Evolutionary conservation across 37 sponge, comb jelly and placozoan species (phyloP).

Genomic region (Spongilla lacustris): DNA sequence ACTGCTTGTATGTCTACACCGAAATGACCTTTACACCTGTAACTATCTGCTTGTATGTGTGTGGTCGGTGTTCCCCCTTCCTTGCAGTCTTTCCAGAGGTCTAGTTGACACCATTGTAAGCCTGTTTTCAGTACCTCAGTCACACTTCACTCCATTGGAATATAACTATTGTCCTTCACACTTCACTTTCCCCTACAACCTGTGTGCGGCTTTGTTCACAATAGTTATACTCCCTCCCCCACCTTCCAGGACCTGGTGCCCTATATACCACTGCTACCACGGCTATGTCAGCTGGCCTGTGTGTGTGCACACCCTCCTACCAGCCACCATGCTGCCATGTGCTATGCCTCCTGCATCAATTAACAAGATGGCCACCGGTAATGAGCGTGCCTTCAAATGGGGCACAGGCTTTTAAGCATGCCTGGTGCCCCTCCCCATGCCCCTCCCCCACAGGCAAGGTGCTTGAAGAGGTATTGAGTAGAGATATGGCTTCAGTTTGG

Average conservation of each 20-base stretch:
- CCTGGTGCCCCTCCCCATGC: background rate
- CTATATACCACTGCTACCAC: background rate
- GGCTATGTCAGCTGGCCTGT: background rate
- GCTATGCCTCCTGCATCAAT: background rate
- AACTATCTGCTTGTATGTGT: background rate
- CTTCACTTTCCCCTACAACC: background rate
- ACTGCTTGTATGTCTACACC: background rate
- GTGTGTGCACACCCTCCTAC: background rate
- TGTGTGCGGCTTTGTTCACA: too few species aligned
- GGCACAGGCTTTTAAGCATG: background rate
- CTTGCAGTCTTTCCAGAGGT: background rate
- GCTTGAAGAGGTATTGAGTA: background rate
- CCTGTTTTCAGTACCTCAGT: background rate
- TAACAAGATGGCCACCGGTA: background rate
- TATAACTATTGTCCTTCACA: too few species aligned
- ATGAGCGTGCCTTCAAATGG: background rate
- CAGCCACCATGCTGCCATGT: background rate
- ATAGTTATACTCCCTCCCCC: too few species aligned
- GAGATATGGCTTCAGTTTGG: background rate
- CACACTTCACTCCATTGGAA: background rate
- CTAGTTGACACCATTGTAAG: background rate
- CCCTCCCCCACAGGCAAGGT: background rate
- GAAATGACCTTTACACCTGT: background rate
- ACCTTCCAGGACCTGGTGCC: background rate
- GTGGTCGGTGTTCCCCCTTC: too few species aligned